Conservation (phyloP, 92 coral and sea anemone genomes). For the Metridium senile region DNA sequence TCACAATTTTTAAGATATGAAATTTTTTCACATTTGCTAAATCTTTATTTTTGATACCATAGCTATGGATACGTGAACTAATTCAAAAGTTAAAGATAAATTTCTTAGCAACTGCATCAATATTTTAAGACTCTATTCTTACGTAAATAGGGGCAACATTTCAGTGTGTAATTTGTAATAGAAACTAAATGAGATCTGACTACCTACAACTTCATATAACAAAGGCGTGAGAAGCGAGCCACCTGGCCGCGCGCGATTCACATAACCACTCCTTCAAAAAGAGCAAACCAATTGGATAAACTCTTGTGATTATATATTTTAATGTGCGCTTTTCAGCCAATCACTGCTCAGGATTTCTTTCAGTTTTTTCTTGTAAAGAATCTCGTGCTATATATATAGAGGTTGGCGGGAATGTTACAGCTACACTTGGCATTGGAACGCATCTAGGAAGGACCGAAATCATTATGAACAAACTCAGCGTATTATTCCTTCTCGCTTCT, state of each 20-base stretch:
- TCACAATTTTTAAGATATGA: no score
- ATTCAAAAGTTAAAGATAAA: background rate
- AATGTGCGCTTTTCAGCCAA: slow-evolving; percentile 27
- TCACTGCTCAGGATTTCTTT: slow-evolving; percentile 1
- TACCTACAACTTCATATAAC: slow-evolving; percentile 24
- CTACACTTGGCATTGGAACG: slow-evolving; percentile 15
- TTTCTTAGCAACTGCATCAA: slow-evolving; percentile 20
- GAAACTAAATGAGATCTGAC: slow-evolving; percentile 34
- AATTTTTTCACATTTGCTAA: background rate
- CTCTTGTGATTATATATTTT: slow-evolving; percentile 4
- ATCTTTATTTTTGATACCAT: background rate
- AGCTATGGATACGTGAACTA: background rate
- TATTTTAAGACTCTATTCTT: slow-evolving; percentile 16
- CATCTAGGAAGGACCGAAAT: background rate
- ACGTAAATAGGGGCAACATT: slow-evolving; percentile 18
- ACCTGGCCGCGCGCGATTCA: slow-evolving; percentile 9
- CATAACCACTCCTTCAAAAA: slow-evolving; percentile 10
- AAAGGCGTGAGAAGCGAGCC: slow-evolving; percentile 27
- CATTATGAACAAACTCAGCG: slow-evolving; percentile 44
- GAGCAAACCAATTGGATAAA: slow-evolving; percentile 28
- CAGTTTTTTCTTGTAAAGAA: background rate
- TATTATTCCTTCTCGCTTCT: slow-evolving; percentile 43
- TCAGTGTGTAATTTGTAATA: slow-evolving; percentile 22
- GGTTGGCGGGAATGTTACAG: background rate
- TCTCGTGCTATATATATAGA: slow-evolving; percentile 12